phyloP scores from a whole-genome alignment of 2,888 invertebrate species.

The Dynastes maya region DNA sequence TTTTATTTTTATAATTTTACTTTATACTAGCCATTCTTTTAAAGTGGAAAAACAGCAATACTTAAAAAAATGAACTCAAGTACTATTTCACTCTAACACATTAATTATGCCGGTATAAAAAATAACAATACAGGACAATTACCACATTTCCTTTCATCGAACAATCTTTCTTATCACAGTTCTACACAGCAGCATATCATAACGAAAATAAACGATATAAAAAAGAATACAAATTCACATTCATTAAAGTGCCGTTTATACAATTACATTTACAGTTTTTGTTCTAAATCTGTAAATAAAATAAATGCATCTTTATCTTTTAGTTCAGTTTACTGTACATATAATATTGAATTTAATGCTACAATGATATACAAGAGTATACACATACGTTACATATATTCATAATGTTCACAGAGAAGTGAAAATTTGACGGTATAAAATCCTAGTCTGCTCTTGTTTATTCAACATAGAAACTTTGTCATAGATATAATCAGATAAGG shows the following conservation, averaged over 20 bases:
- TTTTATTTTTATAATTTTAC: too few species aligned
- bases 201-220: constrained; percentile 28
- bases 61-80: constrained; percentile 7
- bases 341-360: constrained; percentile 25
- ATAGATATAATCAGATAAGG: too few species aligned
- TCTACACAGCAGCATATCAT: constrained; percentile 64
- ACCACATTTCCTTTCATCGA: constrained; percentile 43
- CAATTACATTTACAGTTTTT: constrained; percentile 32
- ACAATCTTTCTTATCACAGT: constrained; percentile 64
- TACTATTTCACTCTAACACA: constrained; percentile 5
- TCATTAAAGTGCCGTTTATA: constrained; percentile 28
- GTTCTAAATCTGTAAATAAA: constrained; percentile 31
- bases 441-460: too few species aligned
- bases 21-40: too few species aligned
- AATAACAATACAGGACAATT: constrained; percentile 36
- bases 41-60: too few species aligned
- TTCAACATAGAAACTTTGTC: too few species aligned
- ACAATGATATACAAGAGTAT: constrained; percentile 30
- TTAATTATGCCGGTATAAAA: constrained; percentile 25
- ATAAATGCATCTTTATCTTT: constrained; percentile 37
- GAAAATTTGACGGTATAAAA: too few species aligned
- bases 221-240: constrained; percentile 36
- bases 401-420: too few species aligned
- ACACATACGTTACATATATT: constrained; percentile 29
- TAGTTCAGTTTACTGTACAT: constrained; percentile 25